Percentiles rank a stretch among this genome's conserved stretches.
Evolutionary conservation across 2,888 invertebrate species (phyloP).

Genomic region (Schrankia costaestrigalis): DNA sequence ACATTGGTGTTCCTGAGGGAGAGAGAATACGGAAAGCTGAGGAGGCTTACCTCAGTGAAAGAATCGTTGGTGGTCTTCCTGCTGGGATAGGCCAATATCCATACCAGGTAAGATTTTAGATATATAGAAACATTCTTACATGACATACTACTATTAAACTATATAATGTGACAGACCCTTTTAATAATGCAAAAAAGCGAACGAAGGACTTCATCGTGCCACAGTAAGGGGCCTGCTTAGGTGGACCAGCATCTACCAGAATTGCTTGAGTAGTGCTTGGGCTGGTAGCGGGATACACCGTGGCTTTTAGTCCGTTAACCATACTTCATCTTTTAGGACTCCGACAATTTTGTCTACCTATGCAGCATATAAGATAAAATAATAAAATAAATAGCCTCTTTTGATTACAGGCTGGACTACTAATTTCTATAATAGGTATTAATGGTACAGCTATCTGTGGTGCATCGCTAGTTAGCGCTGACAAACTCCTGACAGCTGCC

Average conservation of each 20-base stretch:
- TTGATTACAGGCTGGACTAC: constrained; percentile 21
- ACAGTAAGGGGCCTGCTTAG: neutral
- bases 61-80: constrained; percentile 48
- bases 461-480: constrained; percentile 40
- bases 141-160: neutral
- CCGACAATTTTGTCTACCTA: too few species aligned
- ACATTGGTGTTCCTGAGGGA: constrained; percentile 42
- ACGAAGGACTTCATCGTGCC: neutral
- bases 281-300: too few species aligned
- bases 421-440: constrained; percentile 13
- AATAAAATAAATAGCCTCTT: too few species aligned
- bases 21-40: constrained; percentile 45
- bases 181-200: too few species aligned
- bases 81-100: constrained; percentile 42
- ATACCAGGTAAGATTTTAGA: constrained; percentile 39
- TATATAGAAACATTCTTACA: neutral
- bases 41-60: constrained; percentile 29
- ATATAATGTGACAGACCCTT: too few species aligned
- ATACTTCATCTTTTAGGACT: too few species aligned
- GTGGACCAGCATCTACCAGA: too few species aligned
- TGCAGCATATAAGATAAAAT: too few species aligned
- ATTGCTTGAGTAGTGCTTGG: too few species aligned
- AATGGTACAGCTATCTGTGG: constrained; percentile 45
- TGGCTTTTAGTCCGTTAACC: too few species aligned
- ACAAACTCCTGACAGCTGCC: constrained; percentile 51